These are phyloP conservation scores for Vollenhovia emeryi DNA, from an alignment of 1,140 invertebrate species.

Conservation along the genomic window DNA sequence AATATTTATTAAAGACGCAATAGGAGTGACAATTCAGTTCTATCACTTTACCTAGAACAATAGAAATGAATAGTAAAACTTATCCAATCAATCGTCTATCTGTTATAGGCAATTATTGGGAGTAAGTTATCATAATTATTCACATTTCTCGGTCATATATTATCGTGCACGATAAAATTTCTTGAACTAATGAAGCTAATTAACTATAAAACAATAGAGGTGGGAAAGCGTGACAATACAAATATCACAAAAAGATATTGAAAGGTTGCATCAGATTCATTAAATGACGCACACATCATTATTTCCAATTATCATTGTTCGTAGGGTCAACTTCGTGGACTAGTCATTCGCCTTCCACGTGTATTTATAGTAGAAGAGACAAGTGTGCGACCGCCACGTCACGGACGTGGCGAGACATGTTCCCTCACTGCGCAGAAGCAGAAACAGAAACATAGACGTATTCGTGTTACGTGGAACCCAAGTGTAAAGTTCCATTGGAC, in stretches of 20 bases:
- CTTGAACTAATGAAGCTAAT: background rate
- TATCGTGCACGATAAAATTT: background rate
- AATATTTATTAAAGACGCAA: background rate
- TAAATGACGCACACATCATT: background rate
- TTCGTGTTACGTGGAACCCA: background rate
- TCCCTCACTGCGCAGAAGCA: conserved; percentile 60
- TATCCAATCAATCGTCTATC: background rate
- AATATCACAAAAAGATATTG: background rate
- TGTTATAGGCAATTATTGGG: background rate
- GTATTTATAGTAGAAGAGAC: conserved; percentile 7
- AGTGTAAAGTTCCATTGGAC: background rate
- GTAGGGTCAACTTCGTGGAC: conserved; percentile 10
- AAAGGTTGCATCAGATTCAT: conserved; percentile 28
- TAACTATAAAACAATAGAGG: background rate
- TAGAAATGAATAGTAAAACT: background rate
- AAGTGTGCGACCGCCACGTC: conserved; percentile 73
- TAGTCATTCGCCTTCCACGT: background rate
- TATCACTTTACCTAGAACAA: background rate
- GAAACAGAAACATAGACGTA: conserved; percentile 48
- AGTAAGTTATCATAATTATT: background rate
- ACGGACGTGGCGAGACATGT: background rate
- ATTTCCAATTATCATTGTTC: conserved; percentile 22
- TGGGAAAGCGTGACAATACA: background rate
- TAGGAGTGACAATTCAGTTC: background rate
- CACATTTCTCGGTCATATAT: background rate